Evolutionary conservation across 1,140 invertebrate genomes (phyloP).

Genomic region (Trichomalopsis sarcophagae): DNA sequence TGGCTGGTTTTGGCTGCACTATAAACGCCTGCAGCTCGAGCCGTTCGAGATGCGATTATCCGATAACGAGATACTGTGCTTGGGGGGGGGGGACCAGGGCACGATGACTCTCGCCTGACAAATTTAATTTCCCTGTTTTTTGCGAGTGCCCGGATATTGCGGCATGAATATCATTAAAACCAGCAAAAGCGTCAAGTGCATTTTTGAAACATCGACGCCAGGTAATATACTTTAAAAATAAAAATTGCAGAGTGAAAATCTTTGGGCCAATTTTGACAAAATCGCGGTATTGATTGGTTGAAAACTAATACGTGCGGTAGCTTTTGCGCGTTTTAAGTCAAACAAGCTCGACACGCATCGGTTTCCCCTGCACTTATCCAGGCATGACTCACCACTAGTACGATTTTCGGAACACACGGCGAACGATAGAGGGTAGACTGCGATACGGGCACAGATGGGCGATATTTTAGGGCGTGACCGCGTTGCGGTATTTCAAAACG

Average conservation of each 20-base stretch:
- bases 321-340: neutral
- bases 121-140: neutral
- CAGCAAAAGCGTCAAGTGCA: no score
- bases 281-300: no score
- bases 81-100: neutral
- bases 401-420: neutral
- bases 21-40: neutral
- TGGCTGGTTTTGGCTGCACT: slow-evolving; percentile 16
- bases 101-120: neutral
- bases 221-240: no score
- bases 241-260: no score
- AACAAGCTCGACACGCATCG: neutral
- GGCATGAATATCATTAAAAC: no score
- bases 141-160: no score
- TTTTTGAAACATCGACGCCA: no score
- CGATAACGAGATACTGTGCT: neutral
- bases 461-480: slow-evolving; percentile 10
- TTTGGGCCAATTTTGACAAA: no score
- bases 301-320: no score
- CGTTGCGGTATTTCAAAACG: slow-evolving; percentile 15
- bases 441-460: neutral
- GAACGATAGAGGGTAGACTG: neutral
- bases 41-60: neutral
- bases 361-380: slow-evolving; percentile 6
- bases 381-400: neutral